Evolutionary conservation across 2,888 invertebrate species (phyloP).

Genomic region (Nemapogon koenigi): DNA sequence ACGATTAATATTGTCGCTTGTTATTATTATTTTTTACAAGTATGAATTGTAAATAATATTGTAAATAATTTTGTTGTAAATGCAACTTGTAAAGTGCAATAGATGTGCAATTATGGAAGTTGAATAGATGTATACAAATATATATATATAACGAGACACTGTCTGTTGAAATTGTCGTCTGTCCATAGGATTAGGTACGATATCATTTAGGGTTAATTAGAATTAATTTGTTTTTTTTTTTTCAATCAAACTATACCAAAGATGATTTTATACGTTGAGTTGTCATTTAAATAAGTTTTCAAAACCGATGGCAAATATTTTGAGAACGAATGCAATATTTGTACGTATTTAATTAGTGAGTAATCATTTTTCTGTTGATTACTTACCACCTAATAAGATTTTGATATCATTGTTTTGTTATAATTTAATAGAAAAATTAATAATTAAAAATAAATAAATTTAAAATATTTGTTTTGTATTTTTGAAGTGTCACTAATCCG

Average conservation of each 20-base stretch:
- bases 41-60: slow-evolving; percentile 38
- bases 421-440: too few species aligned
- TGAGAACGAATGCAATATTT: background rate
- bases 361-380: background rate
- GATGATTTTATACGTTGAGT: too few species aligned
- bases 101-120: slow-evolving; percentile 58
- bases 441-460: too few species aligned
- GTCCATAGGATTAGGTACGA: slow-evolving; percentile 45
- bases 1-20: background rate
- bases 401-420: too few species aligned
- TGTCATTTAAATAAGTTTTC: too few species aligned
- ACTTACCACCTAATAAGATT: background rate
- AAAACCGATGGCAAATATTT: background rate
- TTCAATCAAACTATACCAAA: too few species aligned
- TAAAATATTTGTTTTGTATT: too few species aligned
- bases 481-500: too few species aligned
- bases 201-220: slow-evolving; percentile 14
- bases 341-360: background rate
- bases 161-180: slow-evolving; percentile 48
- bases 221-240: too few species aligned
- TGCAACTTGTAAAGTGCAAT: slow-evolving; percentile 62
- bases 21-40: slow-evolving; percentile 2
- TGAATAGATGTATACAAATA: slow-evolving; percentile 53
- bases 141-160: slow-evolving; percentile 21
- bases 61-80: slow-evolving; percentile 62